phyloP scores from a whole-genome alignment of 2,888 invertebrate species.

The Fragum fragum region DNA sequence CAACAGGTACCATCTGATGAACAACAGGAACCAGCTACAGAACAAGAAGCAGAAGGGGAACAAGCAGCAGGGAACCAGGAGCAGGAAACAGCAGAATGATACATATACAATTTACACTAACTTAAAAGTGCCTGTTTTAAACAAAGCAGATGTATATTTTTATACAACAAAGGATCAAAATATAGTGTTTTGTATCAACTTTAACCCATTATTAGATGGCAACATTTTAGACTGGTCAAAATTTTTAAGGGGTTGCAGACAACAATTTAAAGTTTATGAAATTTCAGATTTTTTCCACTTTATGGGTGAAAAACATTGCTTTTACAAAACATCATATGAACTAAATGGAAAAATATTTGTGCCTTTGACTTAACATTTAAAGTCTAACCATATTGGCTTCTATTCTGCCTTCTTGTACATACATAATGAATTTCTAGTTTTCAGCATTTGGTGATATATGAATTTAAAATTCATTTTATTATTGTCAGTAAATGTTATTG shows the following conservation, averaged over 20 bases:
- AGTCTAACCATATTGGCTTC: not conserved
- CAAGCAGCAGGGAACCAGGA: constrained; percentile 39
- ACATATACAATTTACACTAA: too few relatives aligned
- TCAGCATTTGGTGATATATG: not conserved
- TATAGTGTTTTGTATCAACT: too few relatives aligned
- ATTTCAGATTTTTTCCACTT: too few relatives aligned
- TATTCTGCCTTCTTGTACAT: not conserved
- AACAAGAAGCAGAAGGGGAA: constrained; percentile 34
- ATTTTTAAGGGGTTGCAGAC: too few relatives aligned
- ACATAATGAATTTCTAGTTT: not conserved
- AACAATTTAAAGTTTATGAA: too few relatives aligned
- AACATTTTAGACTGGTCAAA: too few relatives aligned
- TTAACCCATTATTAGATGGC: too few relatives aligned
- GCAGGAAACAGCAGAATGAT: constrained; percentile 42
- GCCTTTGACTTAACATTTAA: not conserved
- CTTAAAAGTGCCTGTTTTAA: too few relatives aligned
- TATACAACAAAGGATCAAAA: too few relatives aligned
- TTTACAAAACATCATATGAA: too few relatives aligned
- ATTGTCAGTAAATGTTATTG: not conserved
- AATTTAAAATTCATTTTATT: not conserved
- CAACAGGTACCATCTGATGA: constrained; percentile 44
- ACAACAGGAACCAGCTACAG: constrained; percentile 43
- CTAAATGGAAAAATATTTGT: not conserved
- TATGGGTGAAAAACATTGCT: too few relatives aligned
- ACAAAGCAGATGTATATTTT: too few relatives aligned